A percentile compares a stretch with the other conserved stretches of the same genome.
Evolutionary conservation across 2,888 invertebrate species (phyloP).

Genomic region (Polydrusus pterygomalis): DNA sequence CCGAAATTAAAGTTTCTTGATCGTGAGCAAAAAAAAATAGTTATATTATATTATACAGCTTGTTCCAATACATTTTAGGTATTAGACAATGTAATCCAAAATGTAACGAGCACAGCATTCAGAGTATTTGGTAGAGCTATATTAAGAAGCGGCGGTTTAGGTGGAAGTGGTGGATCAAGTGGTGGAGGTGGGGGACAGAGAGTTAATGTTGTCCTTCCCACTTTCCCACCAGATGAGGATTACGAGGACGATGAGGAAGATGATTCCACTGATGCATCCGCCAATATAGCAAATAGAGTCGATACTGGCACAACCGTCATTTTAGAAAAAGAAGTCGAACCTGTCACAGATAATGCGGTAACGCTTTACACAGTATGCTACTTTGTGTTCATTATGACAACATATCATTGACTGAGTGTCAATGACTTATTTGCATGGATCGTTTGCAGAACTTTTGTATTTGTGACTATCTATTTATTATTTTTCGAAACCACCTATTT

Average conservation of each 20-base stretch:
- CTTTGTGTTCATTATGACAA: slow-evolving; percentile 44
- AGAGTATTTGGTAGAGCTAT: slow-evolving; percentile 85
- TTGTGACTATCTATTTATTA: slow-evolving; percentile 25
- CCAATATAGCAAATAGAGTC: not conserved
- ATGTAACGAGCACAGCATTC: slow-evolving; percentile 82
- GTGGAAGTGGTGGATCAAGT: slow-evolving; percentile 68
- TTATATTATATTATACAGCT: slow-evolving; percentile 5
- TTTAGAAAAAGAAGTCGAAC: slow-evolving; percentile 31
- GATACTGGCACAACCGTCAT: slow-evolving; percentile 24
- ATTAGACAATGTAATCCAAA: slow-evolving; percentile 85
- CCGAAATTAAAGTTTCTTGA: no score
- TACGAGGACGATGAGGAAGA: slow-evolving; percentile 76
- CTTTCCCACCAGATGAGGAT: slow-evolving; percentile 81
- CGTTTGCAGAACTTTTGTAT: slow-evolving; percentile 38
- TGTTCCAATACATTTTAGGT: slow-evolving; percentile 73
- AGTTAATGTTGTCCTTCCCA: slow-evolving; percentile 80
- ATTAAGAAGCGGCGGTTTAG: slow-evolving; percentile 77
- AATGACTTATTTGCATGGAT: slow-evolving; percentile 44
- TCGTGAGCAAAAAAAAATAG: not conserved
- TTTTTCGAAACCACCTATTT: not conserved
- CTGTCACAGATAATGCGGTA: slow-evolving; percentile 50
- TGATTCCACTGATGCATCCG: slow-evolving; percentile 45
- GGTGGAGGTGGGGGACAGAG: slow-evolving; percentile 73
- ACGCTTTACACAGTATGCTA: slow-evolving; percentile 63
- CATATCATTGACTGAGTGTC: slow-evolving; percentile 31